Evolutionary conservation across 2,797 vertebrate genomes (phyloP).

Genomic region (Pangasius sanitwongsei): DNA sequence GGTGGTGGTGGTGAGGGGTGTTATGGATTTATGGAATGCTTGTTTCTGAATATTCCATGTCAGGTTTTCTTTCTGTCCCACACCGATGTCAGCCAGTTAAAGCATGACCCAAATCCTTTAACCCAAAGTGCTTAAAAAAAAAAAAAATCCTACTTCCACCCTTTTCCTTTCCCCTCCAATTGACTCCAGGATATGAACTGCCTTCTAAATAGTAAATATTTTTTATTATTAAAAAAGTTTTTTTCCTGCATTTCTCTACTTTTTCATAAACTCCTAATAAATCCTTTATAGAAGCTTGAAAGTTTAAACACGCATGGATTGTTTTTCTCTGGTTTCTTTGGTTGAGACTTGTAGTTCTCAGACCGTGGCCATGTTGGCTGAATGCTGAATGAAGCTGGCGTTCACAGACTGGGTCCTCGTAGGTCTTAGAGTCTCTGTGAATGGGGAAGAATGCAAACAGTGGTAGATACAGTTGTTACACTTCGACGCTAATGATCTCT

Average conservation of each 20-base stretch:
- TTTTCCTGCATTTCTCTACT: conserved; percentile 52
- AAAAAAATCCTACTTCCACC: not conserved
- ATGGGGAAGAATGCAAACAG: conserved; percentile 71
- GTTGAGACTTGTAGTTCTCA: not conserved
- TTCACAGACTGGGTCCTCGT: conserved; percentile 14
- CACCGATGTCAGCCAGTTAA: conserved; percentile 74
- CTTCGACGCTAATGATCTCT: conserved; percentile 81
- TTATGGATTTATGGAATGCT: conserved; percentile 28
- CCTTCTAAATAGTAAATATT: conserved; percentile 67
- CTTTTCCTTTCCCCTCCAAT: conserved; percentile 59
- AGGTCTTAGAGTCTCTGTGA: conserved; percentile 29
- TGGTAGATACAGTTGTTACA: conserved; percentile 81
- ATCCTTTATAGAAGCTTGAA: conserved; percentile 51
- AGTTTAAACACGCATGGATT: conserved; percentile 21
- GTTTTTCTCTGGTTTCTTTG: conserved; percentile 4
- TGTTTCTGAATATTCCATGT: conserved; percentile 66
- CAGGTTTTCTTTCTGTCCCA: conserved; percentile 72
- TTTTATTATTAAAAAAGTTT: not conserved
- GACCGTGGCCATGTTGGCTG: conserved; percentile 12
- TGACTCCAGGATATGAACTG: conserved; percentile 70
- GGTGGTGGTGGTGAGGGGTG: conserved; percentile 41
- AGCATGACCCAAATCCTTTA: conserved; percentile 84
- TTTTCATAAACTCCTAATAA: conserved; percentile 66
- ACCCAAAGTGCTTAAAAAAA: conserved; percentile 70
- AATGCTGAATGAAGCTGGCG: conserved; percentile 46